Conservation (phyloP, 2,888 invertebrate species). For the Eremobia ochroleuca region DNA sequence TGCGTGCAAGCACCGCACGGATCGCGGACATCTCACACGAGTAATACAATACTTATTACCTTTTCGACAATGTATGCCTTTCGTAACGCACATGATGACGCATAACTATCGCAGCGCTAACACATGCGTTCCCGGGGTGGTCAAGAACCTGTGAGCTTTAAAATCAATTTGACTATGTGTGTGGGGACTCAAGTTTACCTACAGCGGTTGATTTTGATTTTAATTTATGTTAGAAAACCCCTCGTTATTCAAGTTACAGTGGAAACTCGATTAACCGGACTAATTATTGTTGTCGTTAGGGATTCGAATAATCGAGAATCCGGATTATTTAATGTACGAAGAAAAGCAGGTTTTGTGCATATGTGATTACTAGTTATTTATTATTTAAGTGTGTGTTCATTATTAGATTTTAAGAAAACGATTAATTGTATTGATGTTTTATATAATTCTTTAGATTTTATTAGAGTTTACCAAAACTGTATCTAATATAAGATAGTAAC, state of each 20-base stretch:
- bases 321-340: too few relatives aligned
- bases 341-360: too few relatives aligned
- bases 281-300: too few relatives aligned
- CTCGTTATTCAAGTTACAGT: not conserved
- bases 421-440: too few relatives aligned
- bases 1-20: constrained; percentile 71
- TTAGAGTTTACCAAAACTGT: too few relatives aligned
- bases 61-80: constrained; percentile 69
- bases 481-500: too few relatives aligned
- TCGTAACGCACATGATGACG: constrained; percentile 73
- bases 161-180: constrained; percentile 60
- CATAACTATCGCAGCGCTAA: constrained; percentile 68
- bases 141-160: constrained; percentile 50
- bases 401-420: too few relatives aligned
- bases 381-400: too few relatives aligned
- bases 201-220: constrained; percentile 18
- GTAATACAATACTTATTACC: constrained; percentile 73
- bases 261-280: too few relatives aligned
- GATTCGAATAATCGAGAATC: too few relatives aligned
- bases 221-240: constrained; percentile 10
- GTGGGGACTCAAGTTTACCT: constrained; percentile 41
- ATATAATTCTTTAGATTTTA: too few relatives aligned
- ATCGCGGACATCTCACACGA: constrained; percentile 72
- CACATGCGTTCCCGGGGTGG: constrained; percentile 65
- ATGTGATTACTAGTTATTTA: too few relatives aligned